Evolutionary conservation across 2,113 vertebrate species (phyloP), one percentile per base, ranked within the genome.

Genomic region (Chunga burmeisteri): DNA sequence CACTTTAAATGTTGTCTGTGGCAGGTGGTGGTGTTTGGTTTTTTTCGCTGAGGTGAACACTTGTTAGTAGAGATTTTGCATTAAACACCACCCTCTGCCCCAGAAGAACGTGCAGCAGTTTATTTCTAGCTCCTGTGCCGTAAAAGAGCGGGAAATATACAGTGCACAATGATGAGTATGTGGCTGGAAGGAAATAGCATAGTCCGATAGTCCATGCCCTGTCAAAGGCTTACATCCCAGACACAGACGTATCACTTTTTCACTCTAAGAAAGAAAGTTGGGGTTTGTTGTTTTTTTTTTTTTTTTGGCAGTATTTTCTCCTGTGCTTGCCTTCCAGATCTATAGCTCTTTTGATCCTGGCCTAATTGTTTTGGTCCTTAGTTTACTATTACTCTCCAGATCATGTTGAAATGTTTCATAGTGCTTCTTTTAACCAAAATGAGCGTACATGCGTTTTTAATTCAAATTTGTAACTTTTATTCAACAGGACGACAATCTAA

Each of bases 401-500:
- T 65, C 2, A 13, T 72, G 85, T 55, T 72, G 61, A 32, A 82
- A 36, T 85, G 36, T 25, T 93, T 56, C 56, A 4, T 71, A 29
- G 46, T 55, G 18, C 2, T 70, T 86, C n/a, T 90, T 84, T 49
- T 59, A 77, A 26, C 18, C 30, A 23, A 79, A 96, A 14, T 26
- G 22, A 46, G 20, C 4, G 0, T 65, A 20, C 6, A 1, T 52
- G 12, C 32, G 7, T 65, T 91, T 80, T 74, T 18, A 88, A 84
- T 81, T 78, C 8, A 40, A 5, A 59, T 71, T 29, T 90, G 13
- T 86, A 66, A 91, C 66, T 89, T 94, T 52, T 80, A 22, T 94
- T 94, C 92, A 71, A 95, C 97, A 99, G 99, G 99, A 99, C 97
- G 99, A 99, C 97, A 99, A 99, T 97, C 98, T 99, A 92, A 99